A percentile compares a stretch with the other conserved stretches of the same genome.
phyloP scores from a whole-genome alignment of 2,888 invertebrate species.

The Phyllotreta cruciferae region DNA sequence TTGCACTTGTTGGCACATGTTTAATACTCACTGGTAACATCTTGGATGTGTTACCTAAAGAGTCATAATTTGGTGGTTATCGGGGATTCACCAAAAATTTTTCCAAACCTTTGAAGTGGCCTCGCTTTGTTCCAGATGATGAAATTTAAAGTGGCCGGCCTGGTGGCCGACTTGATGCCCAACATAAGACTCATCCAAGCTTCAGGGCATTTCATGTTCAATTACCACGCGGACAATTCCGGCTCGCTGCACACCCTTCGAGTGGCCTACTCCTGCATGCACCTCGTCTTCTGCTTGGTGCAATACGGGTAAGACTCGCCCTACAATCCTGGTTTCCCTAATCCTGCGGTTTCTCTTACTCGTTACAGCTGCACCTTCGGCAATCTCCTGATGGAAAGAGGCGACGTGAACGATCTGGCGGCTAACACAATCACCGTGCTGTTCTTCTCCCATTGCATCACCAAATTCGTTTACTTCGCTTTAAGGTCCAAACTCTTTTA shows the following conservation, averaged over 20 bases:
- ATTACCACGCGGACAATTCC: conserved; percentile 71
- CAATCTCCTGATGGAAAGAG: conserved; percentile 75
- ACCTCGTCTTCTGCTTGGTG: conserved; percentile 68
- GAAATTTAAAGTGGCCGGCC: conserved; percentile 68
- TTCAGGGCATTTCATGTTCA: conserved; percentile 80
- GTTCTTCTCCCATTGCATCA: conserved; percentile 79
- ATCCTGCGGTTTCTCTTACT: neutral
- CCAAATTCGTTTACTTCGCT: conserved; percentile 78
- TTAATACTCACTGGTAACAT: too few relatives aligned
- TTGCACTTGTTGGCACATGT: too few relatives aligned
- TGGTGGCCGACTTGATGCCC: conserved; percentile 85
- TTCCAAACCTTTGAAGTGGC: neutral
- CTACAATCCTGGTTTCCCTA: neutral
- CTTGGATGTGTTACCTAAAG: too few relatives aligned
- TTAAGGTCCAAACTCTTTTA: conserved; percentile 77
- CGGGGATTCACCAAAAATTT: too few relatives aligned
- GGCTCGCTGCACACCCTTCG: conserved; percentile 64
- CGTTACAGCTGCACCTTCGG: conserved; percentile 64
- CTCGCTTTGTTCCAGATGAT: conserved; percentile 59
- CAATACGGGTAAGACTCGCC: conserved; percentile 63
- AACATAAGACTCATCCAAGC: conserved; percentile 81
- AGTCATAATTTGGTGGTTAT: too few relatives aligned
- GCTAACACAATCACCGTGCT: conserved; percentile 84
- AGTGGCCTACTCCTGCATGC: conserved; percentile 67
- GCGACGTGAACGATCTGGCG: conserved; percentile 74